Percentiles rank a stretch among this genome's conserved stretches.
These are phyloP conservation scores for Lamellibrachia luymesi DNA, from an alignment of 1,140 invertebrate genomes.

Conservation along the genomic window DNA sequence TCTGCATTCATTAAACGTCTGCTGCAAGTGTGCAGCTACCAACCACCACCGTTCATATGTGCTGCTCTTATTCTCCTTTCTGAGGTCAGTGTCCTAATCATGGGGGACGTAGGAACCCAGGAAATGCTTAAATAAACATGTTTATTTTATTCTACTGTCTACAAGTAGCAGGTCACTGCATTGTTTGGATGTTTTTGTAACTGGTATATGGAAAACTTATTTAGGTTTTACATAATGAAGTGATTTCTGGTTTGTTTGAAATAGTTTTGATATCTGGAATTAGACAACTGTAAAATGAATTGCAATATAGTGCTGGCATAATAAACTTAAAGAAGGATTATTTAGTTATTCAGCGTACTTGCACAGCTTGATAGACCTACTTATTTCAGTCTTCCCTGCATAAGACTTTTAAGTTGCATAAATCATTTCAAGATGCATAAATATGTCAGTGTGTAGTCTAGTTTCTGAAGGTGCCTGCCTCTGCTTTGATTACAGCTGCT, in stretches of 20 bases:
- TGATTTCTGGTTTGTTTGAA: too few species aligned
- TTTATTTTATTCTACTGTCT: too few species aligned
- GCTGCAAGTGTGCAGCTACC: conserved; percentile 70
- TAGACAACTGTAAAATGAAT: too few species aligned
- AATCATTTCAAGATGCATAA: background rate
- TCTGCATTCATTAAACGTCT: conserved; percentile 85
- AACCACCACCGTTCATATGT: conserved; percentile 68
- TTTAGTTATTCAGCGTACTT: background rate
- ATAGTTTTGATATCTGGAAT: too few species aligned
- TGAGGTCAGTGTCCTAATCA: conserved; percentile 61
- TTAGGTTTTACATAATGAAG: too few species aligned
- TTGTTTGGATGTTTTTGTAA: background rate
- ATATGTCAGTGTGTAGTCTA: too few species aligned
- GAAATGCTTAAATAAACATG: too few species aligned
- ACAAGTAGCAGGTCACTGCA: too few species aligned
- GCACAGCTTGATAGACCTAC: background rate
- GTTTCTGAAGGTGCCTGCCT: background rate
- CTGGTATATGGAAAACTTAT: too few species aligned
- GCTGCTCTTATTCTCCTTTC: conserved; percentile 79
- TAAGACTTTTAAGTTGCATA: background rate
- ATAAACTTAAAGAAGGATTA: background rate
- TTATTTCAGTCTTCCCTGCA: background rate
- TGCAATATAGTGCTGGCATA: too few species aligned
- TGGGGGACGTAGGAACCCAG: too few species aligned
- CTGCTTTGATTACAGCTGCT: conserved; percentile 1